A percentile compares a stretch with the other conserved stretches of the same genome.
phyloP scores from a whole-genome alignment of 2,888 invertebrate species.

The Charanyca ferruginea region DNA sequence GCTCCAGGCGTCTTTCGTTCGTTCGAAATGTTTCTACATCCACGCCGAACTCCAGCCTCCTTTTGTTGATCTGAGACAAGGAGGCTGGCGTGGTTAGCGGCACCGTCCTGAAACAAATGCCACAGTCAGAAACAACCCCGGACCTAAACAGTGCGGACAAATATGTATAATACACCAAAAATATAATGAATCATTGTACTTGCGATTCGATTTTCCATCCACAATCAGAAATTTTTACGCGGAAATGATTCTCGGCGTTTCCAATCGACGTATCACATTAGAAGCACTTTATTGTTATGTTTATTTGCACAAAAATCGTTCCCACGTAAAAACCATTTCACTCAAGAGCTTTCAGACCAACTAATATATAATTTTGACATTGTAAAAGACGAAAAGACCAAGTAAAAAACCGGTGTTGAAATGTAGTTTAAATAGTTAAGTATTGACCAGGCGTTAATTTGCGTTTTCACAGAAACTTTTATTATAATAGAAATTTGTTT shows the following conservation, averaged over 20 bases:
- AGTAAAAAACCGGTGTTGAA: conserved; percentile 54
- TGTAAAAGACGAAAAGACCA: conserved; percentile 64
- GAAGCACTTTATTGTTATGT: conserved; percentile 84
- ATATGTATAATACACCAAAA: conserved; percentile 64
- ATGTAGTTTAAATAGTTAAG: conserved; percentile 43
- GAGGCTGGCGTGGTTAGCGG: conserved; percentile 91
- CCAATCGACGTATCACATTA: conserved; percentile 87
- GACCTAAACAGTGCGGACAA: conserved; percentile 59
- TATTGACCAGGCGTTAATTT: conserved; percentile 50
- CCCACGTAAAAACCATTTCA: conserved; percentile 92
- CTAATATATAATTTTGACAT: conserved; percentile 76
- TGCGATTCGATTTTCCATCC: conserved; percentile 91
- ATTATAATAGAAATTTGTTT: conserved; percentile 16
- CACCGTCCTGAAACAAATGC: conserved; percentile 88
- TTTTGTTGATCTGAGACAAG: conserved; percentile 93
- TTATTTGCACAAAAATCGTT: conserved; percentile 91
- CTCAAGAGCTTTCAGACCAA: conserved; percentile 91
- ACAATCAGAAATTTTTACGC: conserved; percentile 91
- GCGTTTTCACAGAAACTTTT: conserved; percentile 19
- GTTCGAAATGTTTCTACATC: conserved; percentile 87
- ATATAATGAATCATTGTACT: conserved; percentile 82
- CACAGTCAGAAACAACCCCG: conserved; percentile 67
- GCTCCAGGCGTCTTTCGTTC: conserved; percentile 81
- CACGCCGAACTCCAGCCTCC: conserved; percentile 92
- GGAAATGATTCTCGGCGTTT: conserved; percentile 91